A percentile compares a stretch with the other conserved stretches of the same genome.
Evolutionary conservation across 2,797 vertebrate genomes (phyloP).

Genomic region (Parambassis ranga): DNA sequence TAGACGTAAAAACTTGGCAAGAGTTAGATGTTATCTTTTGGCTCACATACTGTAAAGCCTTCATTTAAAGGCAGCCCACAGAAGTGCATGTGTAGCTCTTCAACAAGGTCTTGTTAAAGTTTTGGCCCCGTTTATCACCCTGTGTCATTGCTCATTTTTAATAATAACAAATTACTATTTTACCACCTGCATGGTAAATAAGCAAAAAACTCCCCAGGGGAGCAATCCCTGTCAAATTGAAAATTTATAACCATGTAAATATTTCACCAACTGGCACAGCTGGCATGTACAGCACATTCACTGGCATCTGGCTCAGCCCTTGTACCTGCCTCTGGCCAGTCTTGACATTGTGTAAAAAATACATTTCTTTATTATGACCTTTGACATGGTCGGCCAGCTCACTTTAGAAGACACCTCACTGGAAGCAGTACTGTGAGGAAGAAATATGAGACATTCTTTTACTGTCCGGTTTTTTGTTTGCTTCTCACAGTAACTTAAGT

Average conservation of each 20-base stretch:
- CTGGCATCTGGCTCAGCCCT: slow-evolving; percentile 12
- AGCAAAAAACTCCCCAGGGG: slow-evolving; percentile 38
- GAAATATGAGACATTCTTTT: slow-evolving; percentile 21
- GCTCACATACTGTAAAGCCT: neutral
- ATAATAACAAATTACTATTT: slow-evolving; percentile 43
- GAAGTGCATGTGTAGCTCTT: neutral
- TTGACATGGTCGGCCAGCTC: slow-evolving; percentile 42
- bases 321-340: slow-evolving; percentile 29
- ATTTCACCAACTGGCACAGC: slow-evolving; percentile 54
- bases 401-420: slow-evolving; percentile 43
- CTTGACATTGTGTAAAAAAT: slow-evolving; percentile 43
- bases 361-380: slow-evolving; percentile 22
- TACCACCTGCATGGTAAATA: slow-evolving; percentile 46
- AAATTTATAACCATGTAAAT: slow-evolving; percentile 67
- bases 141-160: slow-evolving; percentile 35
- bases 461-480: slow-evolving; percentile 47
- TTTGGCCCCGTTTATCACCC: slow-evolving; percentile 10
- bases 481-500: slow-evolving; percentile 11
- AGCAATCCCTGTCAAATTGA: slow-evolving; percentile 52
- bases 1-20: no score
- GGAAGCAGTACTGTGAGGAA: neutral
- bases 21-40: neutral
- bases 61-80: slow-evolving; percentile 1
- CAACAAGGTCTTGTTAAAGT: slow-evolving; percentile 21
- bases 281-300: slow-evolving; percentile 26